A percentile compares a stretch with the other conserved stretches of the same genome.
These are phyloP conservation scores for Oreochromis tanganicae DNA, from an alignment of 2,113 vertebrate genomes.

Conservation along the genomic window DNA sequence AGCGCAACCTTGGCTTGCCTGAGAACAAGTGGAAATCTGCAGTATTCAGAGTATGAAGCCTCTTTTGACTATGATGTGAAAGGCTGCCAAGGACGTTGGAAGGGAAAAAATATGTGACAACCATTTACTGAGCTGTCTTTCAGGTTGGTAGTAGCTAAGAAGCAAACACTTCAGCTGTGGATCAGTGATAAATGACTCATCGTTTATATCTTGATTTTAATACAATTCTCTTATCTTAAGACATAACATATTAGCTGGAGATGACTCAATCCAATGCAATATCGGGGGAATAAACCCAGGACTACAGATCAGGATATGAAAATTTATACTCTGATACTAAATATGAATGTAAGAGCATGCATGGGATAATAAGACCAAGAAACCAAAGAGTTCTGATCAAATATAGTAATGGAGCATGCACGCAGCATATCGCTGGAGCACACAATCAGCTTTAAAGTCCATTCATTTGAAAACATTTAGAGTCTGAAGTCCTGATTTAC, in stretches of 20 bases:
- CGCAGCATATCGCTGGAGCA: background rate
- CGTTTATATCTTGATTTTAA: background rate
- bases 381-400: background rate
- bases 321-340: background rate
- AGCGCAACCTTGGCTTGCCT: slow-evolving; percentile 49
- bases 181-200: background rate
- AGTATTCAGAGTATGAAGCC: slow-evolving; percentile 26
- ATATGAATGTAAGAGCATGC: background rate
- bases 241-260: background rate
- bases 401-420: background rate
- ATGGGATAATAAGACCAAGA: background rate
- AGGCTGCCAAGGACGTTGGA: slow-evolving; percentile 55
- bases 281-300: background rate
- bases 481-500: background rate
- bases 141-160: slow-evolving; percentile 32
- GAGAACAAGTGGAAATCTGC: slow-evolving; percentile 31
- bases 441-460: background rate
- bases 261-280: background rate
- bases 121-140: slow-evolving; percentile 43
- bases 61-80: slow-evolving; percentile 19
- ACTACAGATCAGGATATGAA: background rate
- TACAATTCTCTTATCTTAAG: background rate
- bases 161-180: background rate
- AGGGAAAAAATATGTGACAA: background rate
- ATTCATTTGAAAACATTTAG: background rate